Evolutionary conservation across 1,140 invertebrate species (phyloP), one percentile per base, ranked within the genome.

Genomic region (Orussus abietinus): DNA sequence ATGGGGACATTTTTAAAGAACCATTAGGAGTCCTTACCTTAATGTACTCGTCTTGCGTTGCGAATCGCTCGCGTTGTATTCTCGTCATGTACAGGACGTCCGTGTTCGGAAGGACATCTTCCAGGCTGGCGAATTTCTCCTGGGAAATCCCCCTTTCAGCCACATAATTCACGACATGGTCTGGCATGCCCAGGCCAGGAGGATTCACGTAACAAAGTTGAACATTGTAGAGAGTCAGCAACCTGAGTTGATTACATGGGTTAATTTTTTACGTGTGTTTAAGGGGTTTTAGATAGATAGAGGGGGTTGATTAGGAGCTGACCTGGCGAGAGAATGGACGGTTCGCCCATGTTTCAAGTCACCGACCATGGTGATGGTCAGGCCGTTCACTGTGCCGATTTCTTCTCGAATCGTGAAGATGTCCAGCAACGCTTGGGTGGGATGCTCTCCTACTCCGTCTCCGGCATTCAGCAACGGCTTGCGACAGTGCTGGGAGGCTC

Each of bases 21-120:
- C 37, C n/a, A 43, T 15, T 40, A 10, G 35, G n/a, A 19, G n/a
- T 39, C 57, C 46, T 61, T 75, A 91, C 89, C 80, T 85, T 78
- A 38, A 93, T 75, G 69, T 97, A 99, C 56, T 96, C 92, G 46
- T 88, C 83, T 53, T 85, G 72, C 21, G 79, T 83, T 0, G 74
- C 57, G 72, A 99, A 99, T 51, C 96, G 77, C 74, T 99, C 96
- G 18, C 85, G 81, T 67, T 99, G 96, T 54, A 99, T 97, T 47
- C 96, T 78, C 0, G 96, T 99, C 86, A 98, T 94, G 55, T 99
- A 99, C 2, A 99, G 65, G 10, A 99, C 94, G 76, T 99, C 96
- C 4, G 94, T 96, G 37, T 93, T 90, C 0, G 84, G 81, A 5
- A 99, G 66, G 9, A 89, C 91, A 29, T 88, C 83, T 65, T 97